Percentiles rank a stretch among this genome's conserved stretches.
Evolutionary conservation across 1,140 invertebrate species (phyloP).

Genomic region (Ceratosolen fusciceps): DNA sequence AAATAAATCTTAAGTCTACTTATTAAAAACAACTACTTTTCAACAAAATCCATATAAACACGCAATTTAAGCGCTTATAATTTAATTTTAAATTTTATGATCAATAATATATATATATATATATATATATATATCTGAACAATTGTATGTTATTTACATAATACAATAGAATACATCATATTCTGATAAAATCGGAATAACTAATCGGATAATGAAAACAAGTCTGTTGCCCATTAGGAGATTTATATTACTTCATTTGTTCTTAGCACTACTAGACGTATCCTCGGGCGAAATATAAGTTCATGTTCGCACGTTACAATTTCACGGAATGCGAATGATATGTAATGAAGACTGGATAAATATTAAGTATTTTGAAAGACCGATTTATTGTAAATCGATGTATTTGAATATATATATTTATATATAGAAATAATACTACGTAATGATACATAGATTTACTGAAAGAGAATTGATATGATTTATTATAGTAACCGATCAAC

Average conservation of each 20-base stretch:
- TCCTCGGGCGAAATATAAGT: not conserved
- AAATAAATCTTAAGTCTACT: no score
- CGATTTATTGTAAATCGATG: not conserved
- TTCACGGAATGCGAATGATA: slow-evolving; percentile 15
- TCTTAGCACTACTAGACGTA: not conserved
- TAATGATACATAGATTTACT: no score
- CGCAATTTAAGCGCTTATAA: no score
- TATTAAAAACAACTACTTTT: no score
- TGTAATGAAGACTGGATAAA: not conserved
- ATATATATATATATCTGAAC: no score
- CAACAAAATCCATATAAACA: no score
- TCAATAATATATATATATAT: not conserved
- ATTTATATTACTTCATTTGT: not conserved
- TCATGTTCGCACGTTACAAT: slow-evolving; percentile 26
- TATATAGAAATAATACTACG: not conserved
- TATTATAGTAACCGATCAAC: no score
- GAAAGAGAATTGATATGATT: no score
- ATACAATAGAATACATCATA: not conserved
- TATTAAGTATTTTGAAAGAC: not conserved
- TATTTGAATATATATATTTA: not conserved
- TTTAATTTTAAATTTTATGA: no score
- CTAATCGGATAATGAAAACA: not conserved
- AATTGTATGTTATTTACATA: not conserved
- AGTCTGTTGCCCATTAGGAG: not conserved
- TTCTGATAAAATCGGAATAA: not conserved